Conservation (phyloP, 2,113 vertebrate species). For the Embiotoca jacksoni region DNA sequence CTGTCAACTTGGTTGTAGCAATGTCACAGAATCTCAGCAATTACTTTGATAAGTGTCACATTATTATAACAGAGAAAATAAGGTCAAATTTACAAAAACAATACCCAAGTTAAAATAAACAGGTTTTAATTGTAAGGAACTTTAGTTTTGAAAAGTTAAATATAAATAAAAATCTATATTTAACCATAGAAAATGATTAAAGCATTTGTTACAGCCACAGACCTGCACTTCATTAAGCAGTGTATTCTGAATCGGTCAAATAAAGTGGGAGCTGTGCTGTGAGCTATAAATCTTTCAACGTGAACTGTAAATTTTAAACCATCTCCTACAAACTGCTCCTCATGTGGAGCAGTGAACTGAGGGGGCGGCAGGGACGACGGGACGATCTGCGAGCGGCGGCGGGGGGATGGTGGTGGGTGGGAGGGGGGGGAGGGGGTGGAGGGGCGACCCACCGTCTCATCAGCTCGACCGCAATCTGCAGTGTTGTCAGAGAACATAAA, state of each 20-base stretch:
- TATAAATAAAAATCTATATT: background rate
- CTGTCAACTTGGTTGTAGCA: background rate
- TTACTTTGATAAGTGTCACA: background rate
- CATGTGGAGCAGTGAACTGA: conserved; percentile 15
- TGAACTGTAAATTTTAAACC: conserved; percentile 1
- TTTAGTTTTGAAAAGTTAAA: conserved; percentile 12
- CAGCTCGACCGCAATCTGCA: conserved; percentile 29
- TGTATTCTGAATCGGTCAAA: background rate
- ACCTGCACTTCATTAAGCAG: background rate
- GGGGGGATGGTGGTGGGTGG: conserved; percentile 16
- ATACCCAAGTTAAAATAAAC: conserved; percentile 7
- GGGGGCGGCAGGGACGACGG: conserved; percentile 33
- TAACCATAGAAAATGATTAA: background rate
- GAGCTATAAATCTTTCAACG: conserved; percentile 33
- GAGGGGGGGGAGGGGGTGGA: conserved; percentile 14
- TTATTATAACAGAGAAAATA: background rate
- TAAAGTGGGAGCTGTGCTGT: background rate
- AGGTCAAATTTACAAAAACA: background rate
- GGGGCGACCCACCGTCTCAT: conserved; percentile 11
- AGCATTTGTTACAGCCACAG: background rate
- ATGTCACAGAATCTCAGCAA: background rate
- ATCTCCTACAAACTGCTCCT: conserved; percentile 5
- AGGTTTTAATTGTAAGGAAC: conserved; percentile 3
- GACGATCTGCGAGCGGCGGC: conserved; percentile 3
- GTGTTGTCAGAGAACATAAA: conserved; percentile 66